A percentile compares a stretch with the other conserved stretches of the same genome.
Evolutionary conservation across 2,888 invertebrate genomes (phyloP).

Genomic region (Nephrotoma appendiculata): DNA sequence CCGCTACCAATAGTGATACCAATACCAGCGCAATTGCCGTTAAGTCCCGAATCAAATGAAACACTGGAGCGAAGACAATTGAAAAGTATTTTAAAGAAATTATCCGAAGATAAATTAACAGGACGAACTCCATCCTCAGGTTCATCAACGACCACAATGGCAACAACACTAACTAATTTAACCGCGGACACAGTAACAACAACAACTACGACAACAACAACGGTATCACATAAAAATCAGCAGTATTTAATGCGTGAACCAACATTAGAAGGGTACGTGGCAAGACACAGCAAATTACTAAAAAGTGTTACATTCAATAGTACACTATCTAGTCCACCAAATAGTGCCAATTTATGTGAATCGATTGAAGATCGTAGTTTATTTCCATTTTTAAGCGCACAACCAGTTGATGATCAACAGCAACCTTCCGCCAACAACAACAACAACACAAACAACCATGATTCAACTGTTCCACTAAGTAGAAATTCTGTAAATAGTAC

Average conservation of each 20-base stretch:
- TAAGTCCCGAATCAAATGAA: conserved; percentile 61
- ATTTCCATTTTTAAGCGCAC: conserved; percentile 9
- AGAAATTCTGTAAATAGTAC: background rate
- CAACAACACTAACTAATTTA: background rate
- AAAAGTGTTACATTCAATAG: conserved; percentile 85
- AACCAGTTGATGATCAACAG: background rate
- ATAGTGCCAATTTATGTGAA: conserved; percentile 28
- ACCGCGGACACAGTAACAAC: background rate
- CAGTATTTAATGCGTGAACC: conserved; percentile 60
- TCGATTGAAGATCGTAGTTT: conserved; percentile 7
- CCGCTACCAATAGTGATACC: background rate
- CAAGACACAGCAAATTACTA: conserved; percentile 71
- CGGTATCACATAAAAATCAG: conserved; percentile 18
- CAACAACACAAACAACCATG: background rate
- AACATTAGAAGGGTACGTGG: conserved; percentile 78
- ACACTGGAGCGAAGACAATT: conserved; percentile 66
- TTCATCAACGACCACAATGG: background rate
- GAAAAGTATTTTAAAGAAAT: conserved; percentile 72
- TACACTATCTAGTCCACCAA: conserved; percentile 67
- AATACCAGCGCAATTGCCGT: conserved; percentile 20
- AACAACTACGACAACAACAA: conserved; percentile 4
- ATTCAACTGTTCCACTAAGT: background rate
- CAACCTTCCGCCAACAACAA: background rate
- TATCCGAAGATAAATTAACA: conserved; percentile 45
- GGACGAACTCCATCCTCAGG: background rate